Evolutionary conservation across 1,140 invertebrate species (phyloP).

Genomic region (Drepana arcuata): DNA sequence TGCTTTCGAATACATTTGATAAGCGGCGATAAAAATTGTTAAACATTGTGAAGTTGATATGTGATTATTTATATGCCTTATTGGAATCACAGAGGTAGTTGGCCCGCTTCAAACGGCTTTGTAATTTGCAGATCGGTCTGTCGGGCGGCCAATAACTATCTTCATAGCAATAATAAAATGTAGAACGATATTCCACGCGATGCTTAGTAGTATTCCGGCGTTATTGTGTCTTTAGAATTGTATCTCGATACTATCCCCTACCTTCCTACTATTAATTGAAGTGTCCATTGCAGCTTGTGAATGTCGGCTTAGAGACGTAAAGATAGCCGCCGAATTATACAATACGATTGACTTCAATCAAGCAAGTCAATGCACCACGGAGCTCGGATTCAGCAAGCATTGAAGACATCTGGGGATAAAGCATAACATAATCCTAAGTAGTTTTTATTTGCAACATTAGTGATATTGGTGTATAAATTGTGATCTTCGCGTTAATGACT

Average conservation of each 20-base stretch:
- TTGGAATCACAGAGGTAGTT: conserved; percentile 16
- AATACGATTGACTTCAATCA: conserved; percentile 19
- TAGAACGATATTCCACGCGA: conserved; percentile 35
- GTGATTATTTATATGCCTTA: conserved; percentile 19
- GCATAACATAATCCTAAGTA: conserved; percentile 43
- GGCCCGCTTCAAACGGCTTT: conserved; percentile 30
- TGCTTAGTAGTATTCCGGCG: conserved; percentile 27
- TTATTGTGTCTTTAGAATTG: conserved; percentile 15
- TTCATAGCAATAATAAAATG: conserved; percentile 59
- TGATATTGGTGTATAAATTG: conserved; percentile 53
- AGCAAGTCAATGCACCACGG: conserved; percentile 64
- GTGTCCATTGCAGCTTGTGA: conserved; percentile 82
- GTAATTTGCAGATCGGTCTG: conserved; percentile 49
- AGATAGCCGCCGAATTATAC: conserved; percentile 65
- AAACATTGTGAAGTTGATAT: conserved; percentile 14
- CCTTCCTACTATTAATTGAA: too few relatives aligned
- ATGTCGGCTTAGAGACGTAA: conserved; percentile 78
- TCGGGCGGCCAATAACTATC: conserved; percentile 46
- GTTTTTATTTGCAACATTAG: conserved; percentile 50
- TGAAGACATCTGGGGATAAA: conserved; percentile 93
- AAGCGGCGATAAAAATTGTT: conserved; percentile 15
- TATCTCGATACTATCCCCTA: too few relatives aligned
- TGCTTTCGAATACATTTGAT: conserved; percentile 22
- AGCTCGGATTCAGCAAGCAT: conserved; percentile 88
- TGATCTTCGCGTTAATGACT: conserved; percentile 33